phyloP scores from a whole-genome alignment of 2,888 invertebrate species.

The Papilio protenor region DNA sequence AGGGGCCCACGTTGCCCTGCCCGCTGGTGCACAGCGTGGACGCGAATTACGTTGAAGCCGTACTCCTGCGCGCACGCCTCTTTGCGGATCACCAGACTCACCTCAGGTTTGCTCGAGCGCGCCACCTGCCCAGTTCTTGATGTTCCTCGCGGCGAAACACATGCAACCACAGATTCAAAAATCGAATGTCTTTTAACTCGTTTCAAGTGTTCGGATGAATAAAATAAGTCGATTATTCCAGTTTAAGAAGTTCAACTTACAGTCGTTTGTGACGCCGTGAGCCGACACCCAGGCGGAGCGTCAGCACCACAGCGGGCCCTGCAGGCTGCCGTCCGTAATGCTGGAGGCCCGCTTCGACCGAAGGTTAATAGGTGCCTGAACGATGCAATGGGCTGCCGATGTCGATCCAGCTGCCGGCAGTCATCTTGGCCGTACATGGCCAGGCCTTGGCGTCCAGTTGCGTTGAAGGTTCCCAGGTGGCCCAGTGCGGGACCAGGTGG shows the following conservation, averaged over 20 bases:
- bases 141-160: conserved; percentile 26
- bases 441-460: no score
- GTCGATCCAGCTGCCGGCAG: no score
- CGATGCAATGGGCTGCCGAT: no score
- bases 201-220: not conserved
- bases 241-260: conserved; percentile 29
- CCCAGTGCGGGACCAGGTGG: no score
- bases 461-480: no score
- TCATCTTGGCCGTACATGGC: no score
- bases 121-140: conserved; percentile 45
- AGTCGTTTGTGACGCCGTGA: conserved; percentile 47
- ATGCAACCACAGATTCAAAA: not conserved
- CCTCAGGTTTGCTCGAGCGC: conserved; percentile 62
- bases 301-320: no score
- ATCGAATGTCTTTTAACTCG: not conserved
- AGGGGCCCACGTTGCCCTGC: conserved; percentile 34
- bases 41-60: conserved; percentile 34
- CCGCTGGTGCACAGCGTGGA: conserved; percentile 51
- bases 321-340: no score
- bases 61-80: conserved; percentile 41
- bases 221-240: not conserved
- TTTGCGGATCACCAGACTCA: conserved; percentile 47
- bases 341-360: no score
- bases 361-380: no score
- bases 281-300: no score